Evolutionary conservation across 2,113 vertebrate genomes (phyloP).

Genomic region (Rhabdomys dilectus): DNA sequence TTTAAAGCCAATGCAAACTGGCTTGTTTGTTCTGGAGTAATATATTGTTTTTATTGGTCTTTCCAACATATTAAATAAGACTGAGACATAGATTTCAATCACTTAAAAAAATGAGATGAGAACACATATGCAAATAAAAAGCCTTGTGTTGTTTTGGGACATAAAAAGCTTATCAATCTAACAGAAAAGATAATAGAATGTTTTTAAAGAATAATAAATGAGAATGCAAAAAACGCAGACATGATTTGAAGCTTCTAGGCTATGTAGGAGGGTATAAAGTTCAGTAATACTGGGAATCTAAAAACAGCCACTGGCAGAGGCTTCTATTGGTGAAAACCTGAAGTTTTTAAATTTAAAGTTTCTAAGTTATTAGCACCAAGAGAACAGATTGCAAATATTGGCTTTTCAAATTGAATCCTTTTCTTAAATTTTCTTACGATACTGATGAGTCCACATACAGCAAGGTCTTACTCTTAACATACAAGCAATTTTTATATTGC

Average conservation of each 20-base stretch:
- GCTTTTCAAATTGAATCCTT: background rate
- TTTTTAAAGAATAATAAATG: background rate
- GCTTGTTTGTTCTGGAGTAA: background rate
- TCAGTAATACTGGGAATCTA: background rate
- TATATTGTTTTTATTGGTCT: background rate
- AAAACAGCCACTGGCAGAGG: background rate
- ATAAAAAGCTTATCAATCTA: background rate
- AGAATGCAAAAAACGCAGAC: background rate
- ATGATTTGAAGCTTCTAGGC: background rate
- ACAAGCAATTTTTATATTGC: background rate
- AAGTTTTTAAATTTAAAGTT: slow-evolving; percentile 25
- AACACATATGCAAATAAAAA: background rate
- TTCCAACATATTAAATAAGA: slow-evolving; percentile 28
- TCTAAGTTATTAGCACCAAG: background rate
- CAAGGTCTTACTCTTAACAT: slow-evolving; percentile 1
- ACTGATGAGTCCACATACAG: background rate
- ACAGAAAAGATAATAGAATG: slow-evolving; percentile 12
- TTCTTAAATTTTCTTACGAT: background rate
- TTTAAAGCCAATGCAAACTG: background rate
- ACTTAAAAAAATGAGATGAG: background rate
- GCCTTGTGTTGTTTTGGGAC: background rate
- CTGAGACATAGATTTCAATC: background rate
- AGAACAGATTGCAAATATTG: background rate
- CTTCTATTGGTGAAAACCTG: background rate
- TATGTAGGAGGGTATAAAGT: too few relatives aligned